phyloP scores from a whole-genome alignment of 1,140 invertebrate genomes.

The Chymomyza costata region DNA sequence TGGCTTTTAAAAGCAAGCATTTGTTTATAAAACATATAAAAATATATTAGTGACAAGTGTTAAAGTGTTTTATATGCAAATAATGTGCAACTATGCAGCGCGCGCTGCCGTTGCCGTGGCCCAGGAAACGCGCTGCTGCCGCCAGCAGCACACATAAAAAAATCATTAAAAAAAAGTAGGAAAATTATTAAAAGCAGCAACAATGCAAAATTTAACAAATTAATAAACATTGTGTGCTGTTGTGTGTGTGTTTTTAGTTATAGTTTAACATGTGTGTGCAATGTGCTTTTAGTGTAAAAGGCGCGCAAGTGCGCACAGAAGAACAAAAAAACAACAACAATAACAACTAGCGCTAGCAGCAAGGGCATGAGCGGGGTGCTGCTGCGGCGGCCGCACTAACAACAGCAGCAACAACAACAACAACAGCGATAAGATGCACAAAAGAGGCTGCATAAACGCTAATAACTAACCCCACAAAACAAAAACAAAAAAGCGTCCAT shows the following conservation, averaged over 20 bases:
- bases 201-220: conserved; percentile 21
- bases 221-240: conserved; percentile 14
- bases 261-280: conserved; percentile 18
- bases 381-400: conserved; percentile 9
- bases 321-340: conserved; percentile 21
- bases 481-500: conserved; percentile 9
- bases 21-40: too few species aligned
- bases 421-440: conserved; percentile 26
- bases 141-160: conserved; percentile 4
- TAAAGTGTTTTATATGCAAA: too few species aligned
- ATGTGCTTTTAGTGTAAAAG: conserved; percentile 32
- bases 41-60: too few species aligned
- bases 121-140: too few species aligned
- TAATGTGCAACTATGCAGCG: too few species aligned
- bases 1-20: too few species aligned
- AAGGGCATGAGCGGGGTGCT: conserved; percentile 10
- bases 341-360: conserved; percentile 2
- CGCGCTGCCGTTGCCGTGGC: not conserved
- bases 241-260: not conserved
- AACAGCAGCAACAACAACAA: conserved; percentile 9
- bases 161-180: too few species aligned
- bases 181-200: too few species aligned
- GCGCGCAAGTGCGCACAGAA: conserved; percentile 31
- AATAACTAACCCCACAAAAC: conserved; percentile 20
- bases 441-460: conserved; percentile 14